phyloP scores from a whole-genome alignment of 2,113 vertebrate species.

The Pipra filicauda region DNA sequence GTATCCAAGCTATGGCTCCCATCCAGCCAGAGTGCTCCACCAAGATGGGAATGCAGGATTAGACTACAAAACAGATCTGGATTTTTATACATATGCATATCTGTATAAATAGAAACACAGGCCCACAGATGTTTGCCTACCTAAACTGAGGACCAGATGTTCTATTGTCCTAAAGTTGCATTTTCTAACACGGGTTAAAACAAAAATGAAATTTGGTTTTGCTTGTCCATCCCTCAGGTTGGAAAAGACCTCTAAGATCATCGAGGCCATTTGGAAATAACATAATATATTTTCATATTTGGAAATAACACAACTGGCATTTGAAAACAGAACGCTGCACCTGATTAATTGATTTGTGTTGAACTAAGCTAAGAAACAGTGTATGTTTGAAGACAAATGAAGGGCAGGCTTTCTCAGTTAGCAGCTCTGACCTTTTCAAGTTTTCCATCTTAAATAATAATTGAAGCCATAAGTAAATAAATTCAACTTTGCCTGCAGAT shows the following conservation, averaged over 20 bases:
- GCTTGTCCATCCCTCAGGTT: neutral
- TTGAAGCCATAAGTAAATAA: constrained; percentile 59
- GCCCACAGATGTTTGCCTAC: neutral
- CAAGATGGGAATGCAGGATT: neutral
- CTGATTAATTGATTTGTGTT: constrained; percentile 29
- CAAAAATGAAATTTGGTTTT: neutral
- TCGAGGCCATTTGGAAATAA: neutral
- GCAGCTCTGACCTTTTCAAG: constrained; percentile 60
- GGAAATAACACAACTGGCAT: neutral
- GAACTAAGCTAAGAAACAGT: neutral
- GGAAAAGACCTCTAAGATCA: neutral
- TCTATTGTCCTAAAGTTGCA: neutral
- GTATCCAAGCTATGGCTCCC: neutral
- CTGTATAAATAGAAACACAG: neutral
- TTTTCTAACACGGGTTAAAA: neutral
- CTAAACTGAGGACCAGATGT: neutral
- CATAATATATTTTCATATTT: neutral
- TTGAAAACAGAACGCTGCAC: neutral
- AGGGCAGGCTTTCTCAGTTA: constrained; percentile 36
- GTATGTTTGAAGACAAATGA: constrained; percentile 30
- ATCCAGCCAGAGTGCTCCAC: neutral
- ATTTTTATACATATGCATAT: neutral
- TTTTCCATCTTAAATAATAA: constrained; percentile 65
- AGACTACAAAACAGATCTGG: neutral
- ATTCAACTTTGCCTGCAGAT: constrained; percentile 46